Percentiles rank a stretch among this genome's conserved stretches.
Evolutionary conservation across 2,797 vertebrate species (phyloP).

Genomic region (Leptoclinus maculatus): DNA sequence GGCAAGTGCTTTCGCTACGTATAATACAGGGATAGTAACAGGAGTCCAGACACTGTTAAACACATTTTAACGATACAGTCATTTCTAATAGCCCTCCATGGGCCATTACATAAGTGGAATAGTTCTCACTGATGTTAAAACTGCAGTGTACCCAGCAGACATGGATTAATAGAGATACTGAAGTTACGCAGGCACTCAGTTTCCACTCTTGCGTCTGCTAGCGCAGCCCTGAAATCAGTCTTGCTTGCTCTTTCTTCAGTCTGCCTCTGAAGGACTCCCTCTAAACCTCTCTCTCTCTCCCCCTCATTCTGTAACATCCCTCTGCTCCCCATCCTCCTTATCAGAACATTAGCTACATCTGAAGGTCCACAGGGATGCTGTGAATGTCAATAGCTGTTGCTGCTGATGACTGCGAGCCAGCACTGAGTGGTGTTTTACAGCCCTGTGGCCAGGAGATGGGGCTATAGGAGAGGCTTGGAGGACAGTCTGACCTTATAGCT

Average conservation of each 20-base stretch:
- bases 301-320: constrained; percentile 30
- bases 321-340: constrained; percentile 36
- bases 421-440: constrained; percentile 56
- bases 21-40: constrained; percentile 39
- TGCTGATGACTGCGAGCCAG: constrained; percentile 30
- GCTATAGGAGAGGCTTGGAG: constrained; percentile 78
- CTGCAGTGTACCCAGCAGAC: constrained; percentile 55
- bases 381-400: constrained; percentile 47
- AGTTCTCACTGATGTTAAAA: constrained; percentile 46
- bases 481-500: constrained; percentile 66
- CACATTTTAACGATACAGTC: constrained; percentile 48
- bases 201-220: constrained; percentile 50
- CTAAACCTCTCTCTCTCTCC: constrained; percentile 9
- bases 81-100: constrained; percentile 56
- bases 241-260: constrained; percentile 36
- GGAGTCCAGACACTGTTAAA: constrained; percentile 51
- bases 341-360: constrained; percentile 54
- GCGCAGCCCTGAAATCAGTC: constrained; percentile 38
- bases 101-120: constrained; percentile 52
- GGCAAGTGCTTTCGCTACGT: constrained; percentile 34
- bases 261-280: constrained; percentile 25
- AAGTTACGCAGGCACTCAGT: constrained; percentile 55
- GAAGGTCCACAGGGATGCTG: constrained; percentile 42
- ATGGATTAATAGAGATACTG: constrained; percentile 58
- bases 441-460: constrained; percentile 81